Base-by-base conservation (phyloP, 2,113 vertebrate species). In the Eubucco bourcierii region DNA sequence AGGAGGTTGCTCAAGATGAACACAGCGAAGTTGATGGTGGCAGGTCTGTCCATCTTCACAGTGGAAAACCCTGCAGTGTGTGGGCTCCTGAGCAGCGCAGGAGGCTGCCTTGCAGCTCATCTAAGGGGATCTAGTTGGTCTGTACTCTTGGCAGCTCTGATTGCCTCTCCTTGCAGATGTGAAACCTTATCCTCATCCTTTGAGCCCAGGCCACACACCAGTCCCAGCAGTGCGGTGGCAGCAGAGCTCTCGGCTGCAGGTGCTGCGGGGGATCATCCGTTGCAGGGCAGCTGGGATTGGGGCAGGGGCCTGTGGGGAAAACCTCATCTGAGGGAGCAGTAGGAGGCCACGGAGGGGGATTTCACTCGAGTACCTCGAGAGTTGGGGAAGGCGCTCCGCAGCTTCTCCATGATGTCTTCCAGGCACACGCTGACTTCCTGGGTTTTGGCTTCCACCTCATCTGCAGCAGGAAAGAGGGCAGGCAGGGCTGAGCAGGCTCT, bases 321-420 rank as follows among this genome's bases (percentile, higher is more conserved):
- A 31, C 46, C 84, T 86, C 90, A 91, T 86, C 67, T 94, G 72
- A 94, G 75, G 76, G 80, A 93, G 88, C 91, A 96, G 95, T 73
- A 95, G 63, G 95, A 97, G 85, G 95, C 60, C 53, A 97, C 76
- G 71, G 96, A 95, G 17, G 95, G 91, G 23, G 95, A 90, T 89
- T 96, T 95, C 93, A 89, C 85, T 86, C 92, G 93, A 87, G 95
- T 97, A 97, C 98, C 98, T 97, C 82, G 93, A 60, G 97, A 97
- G 83, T 29, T 97, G 67, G 99, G 99, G 96, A 99, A 99, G 95
- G 99, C 98, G 56, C 98, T 99, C 80, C 98, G 98, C 95, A 99
- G 98, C 96, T 99, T 99, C 97, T 99, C 98, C 95, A 99, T 99
- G 80, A 99, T 99, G 91, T 99, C 99, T 95, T 99, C 99, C 84